Evolutionary conservation across 1,140 invertebrate species (phyloP).

Genomic region (Lucilia sericata): DNA sequence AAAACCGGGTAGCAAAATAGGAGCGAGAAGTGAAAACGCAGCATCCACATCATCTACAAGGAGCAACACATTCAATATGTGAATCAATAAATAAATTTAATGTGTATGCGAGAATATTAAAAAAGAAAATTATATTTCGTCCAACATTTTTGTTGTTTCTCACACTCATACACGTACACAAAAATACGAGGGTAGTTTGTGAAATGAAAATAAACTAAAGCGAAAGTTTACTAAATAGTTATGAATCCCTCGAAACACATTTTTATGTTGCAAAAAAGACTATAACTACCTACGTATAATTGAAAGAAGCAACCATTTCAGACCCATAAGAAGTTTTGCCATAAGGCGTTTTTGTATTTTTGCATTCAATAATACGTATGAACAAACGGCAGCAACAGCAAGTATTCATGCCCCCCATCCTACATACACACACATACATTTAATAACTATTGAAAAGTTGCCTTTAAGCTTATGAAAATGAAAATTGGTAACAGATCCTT

Average conservation of each 20-base stretch:
- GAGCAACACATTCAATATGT: constrained; percentile 59
- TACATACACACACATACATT: not conserved
- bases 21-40: not conserved
- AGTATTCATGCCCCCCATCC: not conserved
- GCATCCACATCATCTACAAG: not conserved
- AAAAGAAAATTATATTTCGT: constrained; percentile 63
- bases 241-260: too few relatives aligned
- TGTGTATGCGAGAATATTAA: constrained; percentile 66
- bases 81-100: constrained; percentile 66
- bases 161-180: too few relatives aligned
- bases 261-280: too few relatives aligned
- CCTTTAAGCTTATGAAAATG: constrained; percentile 33
- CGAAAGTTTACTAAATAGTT: too few relatives aligned
- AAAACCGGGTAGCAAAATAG: too few relatives aligned
- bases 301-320: not conserved
- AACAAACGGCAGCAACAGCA: not conserved
- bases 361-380: not conserved
- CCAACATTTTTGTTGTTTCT: not conserved
- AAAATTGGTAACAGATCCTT: constrained; percentile 37
- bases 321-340: not conserved
- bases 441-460: constrained; percentile 8
- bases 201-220: too few relatives aligned
- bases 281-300: not conserved
- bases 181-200: too few relatives aligned
- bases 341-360: not conserved